Evolutionary conservation across 2,113 vertebrate genomes (phyloP), one percentile per base, ranked within the genome.

Genomic region (Brevimyrus niger): DNA sequence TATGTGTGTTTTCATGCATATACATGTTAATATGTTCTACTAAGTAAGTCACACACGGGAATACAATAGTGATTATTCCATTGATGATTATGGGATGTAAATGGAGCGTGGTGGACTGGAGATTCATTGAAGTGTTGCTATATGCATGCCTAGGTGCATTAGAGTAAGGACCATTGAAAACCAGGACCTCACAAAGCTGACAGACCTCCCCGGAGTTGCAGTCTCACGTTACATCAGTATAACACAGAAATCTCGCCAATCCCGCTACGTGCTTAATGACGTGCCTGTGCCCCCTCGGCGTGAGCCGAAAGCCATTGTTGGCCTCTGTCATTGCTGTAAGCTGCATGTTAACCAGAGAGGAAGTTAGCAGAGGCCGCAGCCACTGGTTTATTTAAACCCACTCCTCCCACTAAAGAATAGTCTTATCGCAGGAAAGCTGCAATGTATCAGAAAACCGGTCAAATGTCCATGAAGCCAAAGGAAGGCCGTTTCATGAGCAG

Each of bases 1-100:
- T 50, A 13, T 47, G 7, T 47, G 46, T 47, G 46, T 47, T 94
- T 91, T 88, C 91, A 90, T 91, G 92, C 90, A 93, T 92, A 89
- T 13, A 55, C 89, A 69, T 92, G 89, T 92, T 91, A 93, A 91
- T 89, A 90, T 69, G 87, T 73, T 73, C 69, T 38, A 13, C 27
- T 35, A 73, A 73, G 11, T 35, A 17, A 73, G 31, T 38, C 11
- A 73, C 69, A 73, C 65, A 1, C 1, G 69, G 53, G 69, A 76
- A 38, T 38, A 80, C 35, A 80, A 69, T 69, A 69, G 3, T 69
- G 27, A 27, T 80, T 80, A 80, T 38, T 35, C 31, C 73, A 42
- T 17, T 80, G 35, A 38, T 17, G 35, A 80, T 80, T 35, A 80
- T 80, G 35, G 35, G 73, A 42, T 80, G 13, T 42, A 80, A 69